Conservation (phyloP, 2,113 vertebrate genomes). For the Conger conger region DNA sequence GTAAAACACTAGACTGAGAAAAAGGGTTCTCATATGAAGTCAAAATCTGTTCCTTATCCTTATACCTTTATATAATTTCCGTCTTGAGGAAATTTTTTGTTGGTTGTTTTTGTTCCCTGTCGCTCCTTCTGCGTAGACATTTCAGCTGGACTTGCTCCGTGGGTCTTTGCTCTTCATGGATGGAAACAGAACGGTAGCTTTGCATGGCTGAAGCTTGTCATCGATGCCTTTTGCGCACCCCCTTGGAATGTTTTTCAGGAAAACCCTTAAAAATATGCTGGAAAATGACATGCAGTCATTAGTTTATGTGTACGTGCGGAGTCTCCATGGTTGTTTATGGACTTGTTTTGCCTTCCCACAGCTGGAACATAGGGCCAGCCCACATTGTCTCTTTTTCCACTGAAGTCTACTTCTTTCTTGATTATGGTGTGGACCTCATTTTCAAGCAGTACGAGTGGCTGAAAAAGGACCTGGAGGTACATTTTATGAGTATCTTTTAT, state of each 20-base stretch:
- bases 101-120: neutral
- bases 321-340: slow-evolving; percentile 30
- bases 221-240: neutral
- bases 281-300: slow-evolving; percentile 1
- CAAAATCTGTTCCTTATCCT: slow-evolving; percentile 1
- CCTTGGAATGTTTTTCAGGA: slow-evolving; percentile 1
- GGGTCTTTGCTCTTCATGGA: neutral
- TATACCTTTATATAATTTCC: neutral
- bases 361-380: slow-evolving; percentile 82
- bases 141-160: neutral
- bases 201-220: neutral
- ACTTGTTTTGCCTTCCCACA: slow-evolving; percentile 53
- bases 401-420: slow-evolving; percentile 82
- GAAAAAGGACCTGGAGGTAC: slow-evolving; percentile 77
- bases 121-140: neutral
- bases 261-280: neutral
- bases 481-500: neutral
- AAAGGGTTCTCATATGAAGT: neutral
- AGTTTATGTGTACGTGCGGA: slow-evolving; percentile 1
- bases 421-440: slow-evolving; percentile 74
- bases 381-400: slow-evolving; percentile 87
- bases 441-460: slow-evolving; percentile 81
- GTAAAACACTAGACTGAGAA: neutral
- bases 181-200: neutral
- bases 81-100: neutral